Conservation (phyloP, 2,113 vertebrate species). For the Lampris megalopsis region DNA sequence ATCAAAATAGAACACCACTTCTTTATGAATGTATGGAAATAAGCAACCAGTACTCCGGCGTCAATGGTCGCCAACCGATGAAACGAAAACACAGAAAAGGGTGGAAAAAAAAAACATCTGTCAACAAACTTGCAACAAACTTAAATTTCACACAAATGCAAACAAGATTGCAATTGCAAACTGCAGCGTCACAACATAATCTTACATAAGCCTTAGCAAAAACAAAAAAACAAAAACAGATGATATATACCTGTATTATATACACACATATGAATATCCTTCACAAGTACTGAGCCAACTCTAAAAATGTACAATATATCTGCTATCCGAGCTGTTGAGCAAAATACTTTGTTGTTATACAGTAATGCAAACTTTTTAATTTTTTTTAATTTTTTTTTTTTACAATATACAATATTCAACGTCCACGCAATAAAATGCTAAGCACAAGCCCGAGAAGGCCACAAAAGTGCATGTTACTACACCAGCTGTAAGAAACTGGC, state of each 20-base stretch:
- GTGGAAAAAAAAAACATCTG: conserved; percentile 17
- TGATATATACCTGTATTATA: conserved; percentile 73
- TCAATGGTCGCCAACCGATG: conserved; percentile 20
- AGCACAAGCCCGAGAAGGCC: conserved; percentile 83
- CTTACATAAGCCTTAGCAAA: conserved; percentile 38
- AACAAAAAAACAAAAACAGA: conserved; percentile 60
- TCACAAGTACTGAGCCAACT: conserved; percentile 77
- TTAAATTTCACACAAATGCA: conserved; percentile 71
- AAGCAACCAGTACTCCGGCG: conserved; percentile 22
- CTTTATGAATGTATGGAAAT: conserved; percentile 17
- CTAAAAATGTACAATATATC: conserved; percentile 82
- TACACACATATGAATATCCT: conserved; percentile 75
- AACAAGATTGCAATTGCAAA: conserved; percentile 59
- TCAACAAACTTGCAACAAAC: conserved; percentile 51
- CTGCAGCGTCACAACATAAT: conserved; percentile 74
- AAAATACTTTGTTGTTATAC: conserved; percentile 81
- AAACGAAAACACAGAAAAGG: conserved; percentile 13
- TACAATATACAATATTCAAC: conserved; percentile 75
- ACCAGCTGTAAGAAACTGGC: conserved; percentile 83
- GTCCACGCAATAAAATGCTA: conserved; percentile 74
- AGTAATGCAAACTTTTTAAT: conserved; percentile 70
- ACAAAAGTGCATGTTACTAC: conserved; percentile 89
- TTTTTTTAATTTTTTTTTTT: conserved; percentile 45
- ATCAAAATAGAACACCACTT: conserved; percentile 35
- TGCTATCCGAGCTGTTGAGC: conserved; percentile 76